phyloP scores from a whole-genome alignment of 1,140 invertebrate species.

The Oncopeltus fasciatus region DNA sequence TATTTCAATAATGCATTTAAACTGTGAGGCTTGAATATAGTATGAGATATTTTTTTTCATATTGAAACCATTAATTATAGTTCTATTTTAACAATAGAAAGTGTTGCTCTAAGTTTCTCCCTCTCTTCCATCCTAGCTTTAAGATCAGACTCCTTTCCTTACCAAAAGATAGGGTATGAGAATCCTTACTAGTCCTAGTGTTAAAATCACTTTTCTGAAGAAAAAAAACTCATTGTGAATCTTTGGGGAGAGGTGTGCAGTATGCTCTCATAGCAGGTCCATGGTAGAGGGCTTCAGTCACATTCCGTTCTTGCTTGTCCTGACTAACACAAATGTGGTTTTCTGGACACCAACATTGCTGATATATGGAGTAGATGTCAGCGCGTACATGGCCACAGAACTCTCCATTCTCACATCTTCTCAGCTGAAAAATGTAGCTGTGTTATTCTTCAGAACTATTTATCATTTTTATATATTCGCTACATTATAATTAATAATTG shows the following conservation, averaged over 20 bases:
- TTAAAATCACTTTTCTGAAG: too few species aligned
- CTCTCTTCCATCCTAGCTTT: too few species aligned
- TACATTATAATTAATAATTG: background rate
- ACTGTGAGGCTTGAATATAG: too few species aligned
- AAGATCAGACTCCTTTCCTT: too few species aligned
- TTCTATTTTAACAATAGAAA: too few species aligned
- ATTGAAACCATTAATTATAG: too few species aligned
- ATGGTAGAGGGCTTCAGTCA: slow-evolving; percentile 40
- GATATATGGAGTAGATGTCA: slow-evolving; percentile 43
- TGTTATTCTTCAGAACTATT: background rate
- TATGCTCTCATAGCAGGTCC: slow-evolving; percentile 40
- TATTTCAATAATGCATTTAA: too few species aligned
- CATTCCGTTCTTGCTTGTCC: slow-evolving; percentile 30
- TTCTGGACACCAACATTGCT: slow-evolving; percentile 43
- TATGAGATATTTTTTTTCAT: too few species aligned
- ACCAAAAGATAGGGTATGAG: too few species aligned
- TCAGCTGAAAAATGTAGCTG: slow-evolving; percentile 27
- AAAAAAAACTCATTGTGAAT: too few species aligned
- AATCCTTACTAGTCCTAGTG: too few species aligned
- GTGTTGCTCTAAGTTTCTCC: too few species aligned
- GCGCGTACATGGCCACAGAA: slow-evolving; percentile 35
- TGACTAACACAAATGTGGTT: slow-evolving; percentile 41
- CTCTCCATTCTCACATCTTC: slow-evolving; percentile 31
- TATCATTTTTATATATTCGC: background rate
- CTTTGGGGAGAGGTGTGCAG: slow-evolving; percentile 31